Evolutionary conservation across 1,140 invertebrate species (phyloP).

Genomic region (Bombus impatiens): DNA sequence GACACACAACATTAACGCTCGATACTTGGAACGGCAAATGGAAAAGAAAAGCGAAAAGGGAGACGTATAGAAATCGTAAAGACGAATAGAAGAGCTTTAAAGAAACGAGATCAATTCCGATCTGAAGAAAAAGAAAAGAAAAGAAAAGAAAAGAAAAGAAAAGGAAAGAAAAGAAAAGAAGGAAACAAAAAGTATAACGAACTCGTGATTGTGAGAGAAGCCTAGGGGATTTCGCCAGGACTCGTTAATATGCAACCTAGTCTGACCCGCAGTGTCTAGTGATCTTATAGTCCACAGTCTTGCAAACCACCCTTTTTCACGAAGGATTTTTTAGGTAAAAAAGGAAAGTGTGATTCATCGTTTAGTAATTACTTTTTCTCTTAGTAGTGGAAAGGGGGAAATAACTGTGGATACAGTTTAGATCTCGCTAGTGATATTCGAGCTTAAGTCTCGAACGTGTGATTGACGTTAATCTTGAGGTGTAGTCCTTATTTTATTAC

Average conservation of each 20-base stretch:
- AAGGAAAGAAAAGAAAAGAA: background rate
- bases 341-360: slow-evolving; percentile 33
- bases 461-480: slow-evolving; percentile 29
- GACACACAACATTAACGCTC: slow-evolving; percentile 5
- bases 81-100: background rate
- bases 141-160: background rate
- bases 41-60: slow-evolving; percentile 38
- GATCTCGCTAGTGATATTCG: slow-evolving; percentile 40
- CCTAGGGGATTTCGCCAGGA: slow-evolving; percentile 27
- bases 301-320: background rate
- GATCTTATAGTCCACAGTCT: slow-evolving; percentile 40
- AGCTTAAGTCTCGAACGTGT: slow-evolving; percentile 19
- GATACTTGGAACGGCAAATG: slow-evolving; percentile 26
- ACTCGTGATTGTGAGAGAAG: slow-evolving; percentile 24
- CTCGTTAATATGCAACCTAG: slow-evolving; percentile 6
- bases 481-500: slow-evolving; percentile 43
- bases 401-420: slow-evolving; percentile 21
- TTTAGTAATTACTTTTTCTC: background rate
- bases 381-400: background rate
- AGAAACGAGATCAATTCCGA: background rate
- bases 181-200: slow-evolving; percentile 19
- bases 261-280: slow-evolving; percentile 36
- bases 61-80: background rate
- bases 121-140: background rate
- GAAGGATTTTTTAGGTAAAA: slow-evolving; percentile 41